Percentiles rank a stretch among this genome's conserved stretches.
Evolutionary conservation across 2,113 vertebrate genomes (phyloP).

Genomic region (Crotalus tigris): DNA sequence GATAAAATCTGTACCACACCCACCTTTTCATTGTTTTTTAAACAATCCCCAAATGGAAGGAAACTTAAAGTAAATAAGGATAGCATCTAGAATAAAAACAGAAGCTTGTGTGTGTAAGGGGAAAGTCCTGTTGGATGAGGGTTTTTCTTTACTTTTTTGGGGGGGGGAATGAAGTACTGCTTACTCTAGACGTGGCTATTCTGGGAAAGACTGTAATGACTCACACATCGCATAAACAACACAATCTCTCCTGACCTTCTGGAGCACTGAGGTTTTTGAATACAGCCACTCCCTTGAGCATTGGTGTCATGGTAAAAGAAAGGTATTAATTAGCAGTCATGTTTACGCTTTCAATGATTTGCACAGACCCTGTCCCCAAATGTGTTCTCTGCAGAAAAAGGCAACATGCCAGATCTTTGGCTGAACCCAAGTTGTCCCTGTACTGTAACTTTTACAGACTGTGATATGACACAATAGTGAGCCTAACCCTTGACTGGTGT

Average conservation of each 20-base stretch:
- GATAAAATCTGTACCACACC: not conserved
- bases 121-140: not conserved
- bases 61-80: not conserved
- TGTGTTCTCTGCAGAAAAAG: not conserved
- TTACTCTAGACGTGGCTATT: not conserved
- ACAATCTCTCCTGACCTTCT: constrained; percentile 4
- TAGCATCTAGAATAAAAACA: not conserved
- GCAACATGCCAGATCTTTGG: not conserved
- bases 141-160: too few relatives aligned
- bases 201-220: not conserved
- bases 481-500: not conserved
- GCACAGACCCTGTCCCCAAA: not conserved
- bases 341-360: not conserved
- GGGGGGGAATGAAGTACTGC: not conserved
- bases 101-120: not conserved
- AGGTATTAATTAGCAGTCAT: not conserved
- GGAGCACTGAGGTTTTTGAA: not conserved
- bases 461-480: not conserved
- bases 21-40: not conserved
- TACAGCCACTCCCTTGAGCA: not conserved
- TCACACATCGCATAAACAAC: not conserved
- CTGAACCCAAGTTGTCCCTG: not conserved
- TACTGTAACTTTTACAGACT: not conserved
- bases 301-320: not conserved
- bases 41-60: not conserved